These are phyloP conservation scores for Harpagus bidentatus DNA, from an alignment of 2,113 vertebrate species.

Conservation along the genomic window DNA sequence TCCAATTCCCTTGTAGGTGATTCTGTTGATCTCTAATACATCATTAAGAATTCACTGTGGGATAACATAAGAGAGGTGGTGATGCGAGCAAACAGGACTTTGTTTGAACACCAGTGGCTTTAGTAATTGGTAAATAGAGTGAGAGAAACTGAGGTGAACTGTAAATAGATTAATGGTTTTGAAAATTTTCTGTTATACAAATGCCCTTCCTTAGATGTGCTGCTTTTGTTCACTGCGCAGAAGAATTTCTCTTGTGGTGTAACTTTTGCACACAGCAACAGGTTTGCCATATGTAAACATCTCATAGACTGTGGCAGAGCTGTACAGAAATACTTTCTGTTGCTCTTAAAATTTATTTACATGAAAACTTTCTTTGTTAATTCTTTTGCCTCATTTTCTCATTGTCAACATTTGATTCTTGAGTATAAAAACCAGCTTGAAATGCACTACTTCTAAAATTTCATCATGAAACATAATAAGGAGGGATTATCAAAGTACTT, in stretches of 20 bases:
- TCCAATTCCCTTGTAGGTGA: background rate
- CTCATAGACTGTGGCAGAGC: background rate
- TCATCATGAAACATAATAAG: background rate
- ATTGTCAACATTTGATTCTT: background rate
- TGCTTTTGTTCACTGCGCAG: background rate
- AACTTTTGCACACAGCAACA: background rate
- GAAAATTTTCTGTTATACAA: background rate
- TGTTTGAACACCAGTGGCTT: background rate
- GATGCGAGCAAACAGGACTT: background rate
- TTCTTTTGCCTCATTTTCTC: background rate
- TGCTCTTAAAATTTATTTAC: background rate
- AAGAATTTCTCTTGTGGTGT: background rate
- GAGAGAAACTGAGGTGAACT: background rate
- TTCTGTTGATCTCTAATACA: background rate
- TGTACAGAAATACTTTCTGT: background rate
- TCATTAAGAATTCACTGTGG: background rate
- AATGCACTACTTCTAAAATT: background rate
- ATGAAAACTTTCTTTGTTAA: background rate
- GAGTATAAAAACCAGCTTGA: background rate
- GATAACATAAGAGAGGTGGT: background rate
- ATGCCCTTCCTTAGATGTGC: background rate
- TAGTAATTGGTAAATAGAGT: background rate
- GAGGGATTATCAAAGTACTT: background rate
- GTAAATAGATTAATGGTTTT: background rate
- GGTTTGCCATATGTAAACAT: background rate